These are phyloP conservation scores for Thryonomys swinderianus DNA, from an alignment of 2,113 vertebrate species.

Conservation along the genomic window DNA sequence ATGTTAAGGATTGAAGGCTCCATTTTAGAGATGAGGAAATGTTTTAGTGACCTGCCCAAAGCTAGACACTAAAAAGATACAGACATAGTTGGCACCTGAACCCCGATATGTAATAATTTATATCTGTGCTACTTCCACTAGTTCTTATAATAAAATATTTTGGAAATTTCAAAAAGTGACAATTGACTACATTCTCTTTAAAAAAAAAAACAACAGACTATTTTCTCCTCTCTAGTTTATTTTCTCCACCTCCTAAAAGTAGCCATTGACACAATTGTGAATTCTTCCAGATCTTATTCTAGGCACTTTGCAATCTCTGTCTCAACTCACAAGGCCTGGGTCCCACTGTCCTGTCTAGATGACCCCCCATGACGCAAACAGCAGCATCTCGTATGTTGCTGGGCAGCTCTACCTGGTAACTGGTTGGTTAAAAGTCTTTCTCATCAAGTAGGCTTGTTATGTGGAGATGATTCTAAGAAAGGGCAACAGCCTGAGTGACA, in stretches of 20 bases:
- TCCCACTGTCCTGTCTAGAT: not conserved
- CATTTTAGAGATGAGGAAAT: not conserved
- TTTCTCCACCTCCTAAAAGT: not conserved
- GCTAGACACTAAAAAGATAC: not conserved
- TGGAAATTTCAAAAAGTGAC: not conserved
- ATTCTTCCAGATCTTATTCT: not conserved
- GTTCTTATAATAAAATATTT: not conserved
- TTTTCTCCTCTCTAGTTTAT: not conserved
- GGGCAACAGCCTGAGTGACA: not conserved
- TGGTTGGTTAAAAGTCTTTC: not conserved
- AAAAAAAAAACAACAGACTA: not conserved
- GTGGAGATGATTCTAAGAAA: not conserved
- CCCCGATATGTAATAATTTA: not conserved
- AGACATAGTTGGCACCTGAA: not conserved
- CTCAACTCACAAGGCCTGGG: not conserved
- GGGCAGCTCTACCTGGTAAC: not conserved
- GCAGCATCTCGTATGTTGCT: not conserved
- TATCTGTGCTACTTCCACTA: not conserved
- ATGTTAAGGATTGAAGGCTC: not conserved
- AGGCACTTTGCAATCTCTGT: not conserved
- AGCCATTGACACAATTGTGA: not conserved
- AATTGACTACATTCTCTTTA: not conserved
- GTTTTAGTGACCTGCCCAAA: not conserved
- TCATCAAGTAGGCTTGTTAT: not conserved
- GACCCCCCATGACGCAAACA: not conserved